Evolutionary conservation across 2,888 invertebrate genomes (phyloP).

Genomic region (Zaprionus obscuricornis): DNA sequence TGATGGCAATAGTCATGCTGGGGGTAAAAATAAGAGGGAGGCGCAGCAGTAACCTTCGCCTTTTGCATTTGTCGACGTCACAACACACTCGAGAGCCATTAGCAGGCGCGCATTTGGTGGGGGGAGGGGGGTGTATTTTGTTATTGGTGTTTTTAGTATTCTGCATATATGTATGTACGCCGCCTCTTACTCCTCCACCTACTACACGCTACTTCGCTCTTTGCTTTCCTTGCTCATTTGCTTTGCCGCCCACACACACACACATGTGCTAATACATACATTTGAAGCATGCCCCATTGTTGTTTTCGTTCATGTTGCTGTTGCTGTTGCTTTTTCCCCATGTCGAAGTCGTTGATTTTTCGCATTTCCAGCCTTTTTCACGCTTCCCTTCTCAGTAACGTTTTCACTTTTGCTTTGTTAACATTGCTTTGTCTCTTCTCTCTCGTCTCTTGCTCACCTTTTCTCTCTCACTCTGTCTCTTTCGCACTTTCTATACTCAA

Average conservation of each 20-base stretch:
- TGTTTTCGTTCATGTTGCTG: conserved; percentile 28
- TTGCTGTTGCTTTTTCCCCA: conserved; percentile 18
- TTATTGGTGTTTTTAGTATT: conserved; percentile 40
- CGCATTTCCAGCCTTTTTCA: conserved; percentile 68
- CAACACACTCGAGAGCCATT: conserved; percentile 74
- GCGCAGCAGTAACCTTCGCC: background rate
- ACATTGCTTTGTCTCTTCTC: background rate
- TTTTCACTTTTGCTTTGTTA: conserved; percentile 37
- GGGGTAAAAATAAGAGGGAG: background rate
- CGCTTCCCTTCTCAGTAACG: conserved; percentile 34
- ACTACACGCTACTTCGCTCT: too few relatives aligned
- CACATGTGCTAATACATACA: conserved; percentile 55
- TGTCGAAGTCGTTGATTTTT: conserved; percentile 71
- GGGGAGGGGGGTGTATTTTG: conserved; percentile 19
- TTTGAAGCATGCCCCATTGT: conserved; percentile 26
- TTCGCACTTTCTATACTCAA: background rate
- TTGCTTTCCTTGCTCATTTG: too few relatives aligned
- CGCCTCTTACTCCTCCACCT: background rate
- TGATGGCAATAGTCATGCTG: background rate
- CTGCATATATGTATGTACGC: conserved; percentile 40
- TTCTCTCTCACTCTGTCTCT: conserved; percentile 1
- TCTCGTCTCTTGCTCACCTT: background rate
- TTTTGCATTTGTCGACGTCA: conserved; percentile 29
- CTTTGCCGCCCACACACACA: conserved; percentile 2
- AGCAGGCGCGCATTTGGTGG: conserved; percentile 53